Evolutionary conservation across 2,113 vertebrate genomes (phyloP).

Genomic region (Lepus americanus): DNA sequence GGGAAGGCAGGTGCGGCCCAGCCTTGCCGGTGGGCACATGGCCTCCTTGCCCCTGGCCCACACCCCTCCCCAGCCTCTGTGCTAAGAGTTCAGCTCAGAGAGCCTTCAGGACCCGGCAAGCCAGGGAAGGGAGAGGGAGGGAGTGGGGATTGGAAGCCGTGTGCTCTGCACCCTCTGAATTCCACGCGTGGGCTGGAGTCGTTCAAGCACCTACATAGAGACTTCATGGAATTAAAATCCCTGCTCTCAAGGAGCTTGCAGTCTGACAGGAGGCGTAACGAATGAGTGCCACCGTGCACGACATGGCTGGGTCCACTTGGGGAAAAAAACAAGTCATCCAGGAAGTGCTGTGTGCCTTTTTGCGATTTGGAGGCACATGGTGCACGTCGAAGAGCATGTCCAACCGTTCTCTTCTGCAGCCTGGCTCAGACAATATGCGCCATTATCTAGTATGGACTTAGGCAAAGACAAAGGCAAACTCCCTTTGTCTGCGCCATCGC

Average conservation of each 20-base stretch:
- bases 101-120: not conserved
- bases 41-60: not conserved
- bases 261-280: not conserved
- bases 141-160: not conserved
- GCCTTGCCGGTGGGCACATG: not conserved
- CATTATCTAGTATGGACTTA: constrained; percentile 24
- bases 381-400: not conserved
- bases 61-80: not conserved
- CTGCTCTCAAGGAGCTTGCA: constrained; percentile 40
- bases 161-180: accelerated
- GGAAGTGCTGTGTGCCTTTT: not conserved
- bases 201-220: not conserved
- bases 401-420: not conserved
- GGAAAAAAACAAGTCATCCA: not conserved
- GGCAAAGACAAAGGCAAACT: not conserved
- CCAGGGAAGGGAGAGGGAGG: not conserved
- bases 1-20: not conserved
- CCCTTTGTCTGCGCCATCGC: constrained; percentile 21
- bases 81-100: not conserved
- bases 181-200: not conserved
- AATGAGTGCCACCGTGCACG: not conserved
- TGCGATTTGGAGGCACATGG: not conserved
- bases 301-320: not conserved
- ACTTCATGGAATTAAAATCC: not conserved
- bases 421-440: not conserved